Conservation (phyloP, 1,140 invertebrate species). For the Danaus plexippus region DNA sequence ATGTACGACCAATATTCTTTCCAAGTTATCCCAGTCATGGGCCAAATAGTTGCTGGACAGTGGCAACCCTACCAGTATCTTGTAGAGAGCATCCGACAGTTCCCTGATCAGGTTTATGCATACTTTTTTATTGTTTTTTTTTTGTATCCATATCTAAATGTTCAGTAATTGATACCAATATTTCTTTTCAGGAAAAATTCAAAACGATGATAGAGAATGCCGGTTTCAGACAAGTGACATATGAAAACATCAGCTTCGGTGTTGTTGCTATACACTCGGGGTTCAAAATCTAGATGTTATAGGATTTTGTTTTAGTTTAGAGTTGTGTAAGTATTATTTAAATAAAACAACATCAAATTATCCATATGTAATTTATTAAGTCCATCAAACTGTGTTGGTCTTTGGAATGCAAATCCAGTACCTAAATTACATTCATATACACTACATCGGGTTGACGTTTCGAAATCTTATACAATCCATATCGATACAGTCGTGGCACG, state of each 20-base stretch:
- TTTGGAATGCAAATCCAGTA: conserved; percentile 65
- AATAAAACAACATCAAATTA: conserved; percentile 25
- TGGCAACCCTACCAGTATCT: conserved; percentile 98
- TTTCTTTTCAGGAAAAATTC: conserved; percentile 84
- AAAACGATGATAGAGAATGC: conserved; percentile 88
- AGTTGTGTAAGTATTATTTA: conserved; percentile 5
- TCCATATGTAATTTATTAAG: conserved; percentile 51
- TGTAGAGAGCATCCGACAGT: conserved; percentile 97
- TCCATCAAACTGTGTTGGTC: conserved; percentile 62
- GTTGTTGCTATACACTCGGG: conserved; percentile 95
- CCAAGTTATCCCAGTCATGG: conserved; percentile 97
- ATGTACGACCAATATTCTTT: conserved; percentile 98
- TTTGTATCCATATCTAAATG: too few relatives aligned
- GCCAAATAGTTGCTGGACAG: conserved; percentile 93
- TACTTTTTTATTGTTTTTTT: too few relatives aligned
- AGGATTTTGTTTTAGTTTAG: conserved; percentile 5
- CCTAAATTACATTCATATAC: conserved; percentile 56
- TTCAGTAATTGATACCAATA: too few relatives aligned
- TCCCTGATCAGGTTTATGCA: conserved; percentile 90
- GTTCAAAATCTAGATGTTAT: conserved; percentile 78
- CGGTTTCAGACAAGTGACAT: conserved; percentile 88
- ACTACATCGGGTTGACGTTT: conserved; percentile 28
- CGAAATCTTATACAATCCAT: conserved; percentile 5
- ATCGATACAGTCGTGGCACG: conserved; percentile 1
- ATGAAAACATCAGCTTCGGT: conserved; percentile 93